Conservation (phyloP, 1,140 invertebrate species). For the Akabosia matsudoensis region DNA sequence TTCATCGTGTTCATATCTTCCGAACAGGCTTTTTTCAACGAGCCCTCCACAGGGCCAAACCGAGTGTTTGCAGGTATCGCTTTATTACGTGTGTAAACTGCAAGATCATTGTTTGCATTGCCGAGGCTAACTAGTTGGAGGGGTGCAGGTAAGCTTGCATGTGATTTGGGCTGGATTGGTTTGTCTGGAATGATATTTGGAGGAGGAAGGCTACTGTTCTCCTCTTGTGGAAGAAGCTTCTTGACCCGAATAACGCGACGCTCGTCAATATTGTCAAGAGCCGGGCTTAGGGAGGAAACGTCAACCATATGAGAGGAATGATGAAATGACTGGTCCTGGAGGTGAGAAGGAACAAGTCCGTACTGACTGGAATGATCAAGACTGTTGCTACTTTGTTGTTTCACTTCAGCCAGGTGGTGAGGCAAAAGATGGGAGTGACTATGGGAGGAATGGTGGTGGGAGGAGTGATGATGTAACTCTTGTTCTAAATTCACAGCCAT, state of each 20-base stretch:
- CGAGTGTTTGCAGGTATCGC: slow-evolving; percentile 35
- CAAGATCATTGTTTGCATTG: slow-evolving; percentile 21
- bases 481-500: slow-evolving; percentile 29
- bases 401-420: slow-evolving; percentile 9
- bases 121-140: slow-evolving; percentile 27
- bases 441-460: neutral
- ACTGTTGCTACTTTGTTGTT: neutral
- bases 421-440: neutral
- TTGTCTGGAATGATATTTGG: slow-evolving; percentile 43
- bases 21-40: slow-evolving; percentile 33
- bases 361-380: neutral
- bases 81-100: slow-evolving; percentile 38
- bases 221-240: slow-evolving; percentile 27
- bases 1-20: slow-evolving; percentile 39
- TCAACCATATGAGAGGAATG: slow-evolving; percentile 18
- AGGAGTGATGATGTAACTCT: slow-evolving; percentile 1
- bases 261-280: slow-evolving; percentile 37
- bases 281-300: neutral
- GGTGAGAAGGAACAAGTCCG: neutral
- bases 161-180: slow-evolving; percentile 41
- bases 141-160: slow-evolving; percentile 38
- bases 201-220: neutral
- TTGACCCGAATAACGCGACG: slow-evolving; percentile 44
- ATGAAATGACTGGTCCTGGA: slow-evolving; percentile 25
- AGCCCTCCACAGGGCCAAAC: slow-evolving; percentile 45